These are phyloP conservation scores for Stictonetta naevosa DNA, from an alignment of 2,113 vertebrate species.

Conservation along the genomic window DNA sequence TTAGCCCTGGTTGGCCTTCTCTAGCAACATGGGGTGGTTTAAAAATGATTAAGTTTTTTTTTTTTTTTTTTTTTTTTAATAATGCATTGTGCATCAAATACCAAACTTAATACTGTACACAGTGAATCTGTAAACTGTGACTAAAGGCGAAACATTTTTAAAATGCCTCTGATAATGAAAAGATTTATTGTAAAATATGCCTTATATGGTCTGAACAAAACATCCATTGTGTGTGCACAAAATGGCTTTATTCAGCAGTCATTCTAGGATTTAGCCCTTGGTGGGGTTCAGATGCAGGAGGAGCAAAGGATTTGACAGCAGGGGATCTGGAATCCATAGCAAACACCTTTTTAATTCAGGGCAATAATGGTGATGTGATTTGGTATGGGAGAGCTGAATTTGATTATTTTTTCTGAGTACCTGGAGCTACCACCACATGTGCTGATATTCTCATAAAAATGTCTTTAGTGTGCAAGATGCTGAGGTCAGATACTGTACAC, in stretches of 20 bases:
- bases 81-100: neutral
- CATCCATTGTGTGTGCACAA: neutral
- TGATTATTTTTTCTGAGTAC: neutral
- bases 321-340: neutral
- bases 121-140: conserved; percentile 16
- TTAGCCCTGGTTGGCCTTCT: neutral
- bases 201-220: conserved; percentile 11
- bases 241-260: neutral
- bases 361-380: neutral
- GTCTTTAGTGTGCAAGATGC: neutral
- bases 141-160: conserved; percentile 28
- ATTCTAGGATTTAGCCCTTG: conserved; percentile 21
- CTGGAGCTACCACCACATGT: neutral
- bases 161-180: conserved; percentile 59
- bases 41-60: neutral
- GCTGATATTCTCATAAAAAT: neutral
- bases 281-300: neutral
- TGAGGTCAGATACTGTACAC: neutral
- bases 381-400: neutral
- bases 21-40: neutral
- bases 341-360: conserved; percentile 48
- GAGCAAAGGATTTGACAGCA: conserved; percentile 24
- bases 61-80: too few species aligned
- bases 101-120: neutral
- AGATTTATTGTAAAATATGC: conserved; percentile 5